phyloP scores from a whole-genome alignment of 2,888 invertebrate genomes.

The Drosophila anomelani region DNA sequence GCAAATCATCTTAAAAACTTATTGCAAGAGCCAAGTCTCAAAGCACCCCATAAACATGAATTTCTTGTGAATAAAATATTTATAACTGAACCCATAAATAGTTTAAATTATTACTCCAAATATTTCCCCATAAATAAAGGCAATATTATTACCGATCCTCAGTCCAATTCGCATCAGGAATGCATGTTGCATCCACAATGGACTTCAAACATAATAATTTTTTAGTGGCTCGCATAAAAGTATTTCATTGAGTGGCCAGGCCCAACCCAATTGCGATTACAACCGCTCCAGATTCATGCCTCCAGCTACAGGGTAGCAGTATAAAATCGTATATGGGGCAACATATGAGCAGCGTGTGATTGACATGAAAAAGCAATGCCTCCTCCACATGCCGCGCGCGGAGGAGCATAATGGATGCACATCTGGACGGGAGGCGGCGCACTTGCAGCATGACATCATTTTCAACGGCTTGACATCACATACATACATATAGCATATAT shows the following conservation, averaged over 20 bases:
- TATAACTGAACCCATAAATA: neutral
- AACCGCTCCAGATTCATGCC: conserved; percentile 16
- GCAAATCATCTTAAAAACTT: neutral
- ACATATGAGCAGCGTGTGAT: conserved; percentile 74
- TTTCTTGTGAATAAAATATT: neutral
- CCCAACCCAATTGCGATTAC: conserved; percentile 13
- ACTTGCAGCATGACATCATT: conserved; percentile 81
- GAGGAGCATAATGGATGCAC: conserved; percentile 73
- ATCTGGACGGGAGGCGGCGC: conserved; percentile 68
- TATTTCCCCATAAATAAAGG: neutral
- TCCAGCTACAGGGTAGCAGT: conserved; percentile 51
- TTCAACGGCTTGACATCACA: conserved; percentile 62
- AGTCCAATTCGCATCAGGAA: conserved; percentile 5
- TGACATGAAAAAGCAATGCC: conserved; percentile 70
- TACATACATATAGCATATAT: conserved; percentile 8
- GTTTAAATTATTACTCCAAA: neutral
- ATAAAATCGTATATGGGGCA: conserved; percentile 59
- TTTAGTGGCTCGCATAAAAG: conserved; percentile 27
- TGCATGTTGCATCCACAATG: neutral
- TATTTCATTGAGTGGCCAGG: conserved; percentile 7
- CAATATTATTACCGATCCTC: neutral
- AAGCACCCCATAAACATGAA: neutral
- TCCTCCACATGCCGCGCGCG: conserved; percentile 33
- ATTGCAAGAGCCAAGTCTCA: too few relatives aligned
- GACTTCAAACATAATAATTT: conserved; percentile 5